Base-by-base conservation (phyloP, 1,140 invertebrate genomes). In the Panulirus ornatus region DNA sequence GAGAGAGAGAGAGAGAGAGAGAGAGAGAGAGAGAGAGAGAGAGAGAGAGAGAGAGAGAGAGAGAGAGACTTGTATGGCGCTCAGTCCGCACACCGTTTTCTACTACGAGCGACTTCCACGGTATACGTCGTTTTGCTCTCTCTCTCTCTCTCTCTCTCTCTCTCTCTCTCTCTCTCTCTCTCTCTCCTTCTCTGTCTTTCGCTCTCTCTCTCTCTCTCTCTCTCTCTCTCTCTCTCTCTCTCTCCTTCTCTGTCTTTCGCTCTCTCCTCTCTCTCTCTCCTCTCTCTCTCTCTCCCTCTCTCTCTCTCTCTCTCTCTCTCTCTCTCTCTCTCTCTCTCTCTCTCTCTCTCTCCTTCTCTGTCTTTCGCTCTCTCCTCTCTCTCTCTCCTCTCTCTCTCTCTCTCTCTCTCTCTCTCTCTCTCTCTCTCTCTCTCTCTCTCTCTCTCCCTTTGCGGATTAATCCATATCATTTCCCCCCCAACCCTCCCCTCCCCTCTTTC, bases 1-100 rank as follows among this genome's bases (percentile, higher is more conserved):
- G 78, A 81, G 78, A 47, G 78, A 81, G 78, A 81, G 78, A 47
- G 78, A 81, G 34, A 63, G n/a, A 84, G 54, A 84, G 34, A 66
- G 54, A 66, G 54, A 38, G 34, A 66, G 27, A 70, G 58, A 79
- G 38, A 79, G 76, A 79, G 38, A 79, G 76, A 79, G 38, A 79
- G 76, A 79, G 1, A 42, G 76, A 79, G 2, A 79, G 76, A 79
- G 79, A 82, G 79, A 82, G 79, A 82, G 79, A 82, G 79, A 54
- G 79, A 54, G 79, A 54, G 73, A 76, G 73, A 76, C n/a, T 22
- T 8, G 30, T 8, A 34, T 16, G 71, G 36, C 9, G n/a, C n/a
- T n/a, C n/a, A n/a, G n/a, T n/a, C n/a, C n/a, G n/a, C n/a, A n/a
- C n/a, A n/a, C n/a, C n/a, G n/a, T n/a, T n/a, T n/a, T n/a, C n/a